Conservation (phyloP, 2,797 vertebrate species). For the Propithecus deckenii region DNA sequence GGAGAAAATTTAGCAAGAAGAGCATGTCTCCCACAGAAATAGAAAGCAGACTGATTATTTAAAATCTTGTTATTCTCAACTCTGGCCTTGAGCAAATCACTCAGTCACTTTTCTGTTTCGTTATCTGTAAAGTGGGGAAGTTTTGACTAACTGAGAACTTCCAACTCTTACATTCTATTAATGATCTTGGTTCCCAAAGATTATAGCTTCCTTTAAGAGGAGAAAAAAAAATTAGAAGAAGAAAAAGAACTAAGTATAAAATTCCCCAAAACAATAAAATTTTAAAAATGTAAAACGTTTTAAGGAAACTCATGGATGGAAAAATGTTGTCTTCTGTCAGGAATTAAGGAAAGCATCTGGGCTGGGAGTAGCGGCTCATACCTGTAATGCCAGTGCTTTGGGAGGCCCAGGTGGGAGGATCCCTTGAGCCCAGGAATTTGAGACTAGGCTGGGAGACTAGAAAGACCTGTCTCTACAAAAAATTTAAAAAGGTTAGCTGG, state of each 20-base stretch:
- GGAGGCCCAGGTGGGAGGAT: not conserved
- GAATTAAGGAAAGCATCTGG: not conserved
- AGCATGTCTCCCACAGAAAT: not conserved
- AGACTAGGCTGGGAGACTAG: not conserved
- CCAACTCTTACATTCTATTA: not conserved
- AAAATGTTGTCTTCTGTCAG: not conserved
- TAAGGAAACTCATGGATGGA: not conserved
- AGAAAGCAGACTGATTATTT: not conserved
- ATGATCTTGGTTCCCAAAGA: not conserved
- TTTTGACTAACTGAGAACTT: not conserved
- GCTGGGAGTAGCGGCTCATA: not conserved
- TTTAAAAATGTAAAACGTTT: not conserved
- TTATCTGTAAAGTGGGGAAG: not conserved
- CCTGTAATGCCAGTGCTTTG: not conserved
- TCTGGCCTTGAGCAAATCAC: not conserved
- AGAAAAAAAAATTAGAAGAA: not conserved
- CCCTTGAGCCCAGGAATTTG: not conserved
- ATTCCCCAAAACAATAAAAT: not conserved
- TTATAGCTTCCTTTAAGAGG: not conserved
- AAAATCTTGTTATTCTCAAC: not conserved
- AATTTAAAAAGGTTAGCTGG: not conserved
- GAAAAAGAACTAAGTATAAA: not conserved
- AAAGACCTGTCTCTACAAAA: not conserved
- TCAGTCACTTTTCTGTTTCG: not conserved
- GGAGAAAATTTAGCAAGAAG: not conserved